Percentiles rank a stretch among this genome's conserved stretches.
Evolutionary conservation across 2,113 vertebrate species (phyloP).

Genomic region (Micronycteris hirsuta): DNA sequence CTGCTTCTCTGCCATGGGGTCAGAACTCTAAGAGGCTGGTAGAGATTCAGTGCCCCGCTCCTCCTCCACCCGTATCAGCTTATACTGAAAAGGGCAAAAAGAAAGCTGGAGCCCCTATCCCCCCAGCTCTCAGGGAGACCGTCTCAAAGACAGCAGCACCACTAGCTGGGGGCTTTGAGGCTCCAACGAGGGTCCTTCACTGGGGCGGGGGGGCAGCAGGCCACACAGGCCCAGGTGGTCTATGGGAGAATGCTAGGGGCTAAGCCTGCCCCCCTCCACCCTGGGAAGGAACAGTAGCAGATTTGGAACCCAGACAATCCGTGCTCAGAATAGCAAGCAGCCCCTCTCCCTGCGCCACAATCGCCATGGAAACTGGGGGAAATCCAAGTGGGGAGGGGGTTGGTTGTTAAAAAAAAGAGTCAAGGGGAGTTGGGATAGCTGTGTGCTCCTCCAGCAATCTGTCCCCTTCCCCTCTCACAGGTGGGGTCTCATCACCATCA

Average conservation of each 20-base stretch:
- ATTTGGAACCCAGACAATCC: constrained; percentile 82
- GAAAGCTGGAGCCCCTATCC: background rate
- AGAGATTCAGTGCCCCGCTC: background rate
- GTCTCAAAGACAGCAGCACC: background rate
- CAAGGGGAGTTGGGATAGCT: constrained; percentile 44
- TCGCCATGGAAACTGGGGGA: constrained; percentile 82
- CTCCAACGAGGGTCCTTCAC: background rate
- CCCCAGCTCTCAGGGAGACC: background rate
- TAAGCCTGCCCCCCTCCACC: constrained; percentile 22
- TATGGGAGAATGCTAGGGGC: background rate
- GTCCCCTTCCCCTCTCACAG: constrained; percentile 22
- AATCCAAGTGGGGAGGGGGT: constrained; percentile 69
- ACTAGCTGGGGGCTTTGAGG: background rate
- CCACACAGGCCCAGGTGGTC: background rate
- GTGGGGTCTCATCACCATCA: background rate
- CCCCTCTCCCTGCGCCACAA: constrained; percentile 75
- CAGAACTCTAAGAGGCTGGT: constrained; percentile 10
- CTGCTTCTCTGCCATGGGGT: constrained; percentile 39
- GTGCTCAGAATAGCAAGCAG: constrained; percentile 85
- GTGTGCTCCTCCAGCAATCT: constrained; percentile 37
- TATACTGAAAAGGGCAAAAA: background rate
- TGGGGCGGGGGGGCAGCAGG: background rate
- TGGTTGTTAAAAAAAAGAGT: constrained; percentile 42
- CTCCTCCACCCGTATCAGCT: background rate
- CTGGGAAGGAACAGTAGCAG: constrained; percentile 68